Evolutionary conservation across 2,113 vertebrate genomes (phyloP).

Genomic region (Bombycilla garrulus): DNA sequence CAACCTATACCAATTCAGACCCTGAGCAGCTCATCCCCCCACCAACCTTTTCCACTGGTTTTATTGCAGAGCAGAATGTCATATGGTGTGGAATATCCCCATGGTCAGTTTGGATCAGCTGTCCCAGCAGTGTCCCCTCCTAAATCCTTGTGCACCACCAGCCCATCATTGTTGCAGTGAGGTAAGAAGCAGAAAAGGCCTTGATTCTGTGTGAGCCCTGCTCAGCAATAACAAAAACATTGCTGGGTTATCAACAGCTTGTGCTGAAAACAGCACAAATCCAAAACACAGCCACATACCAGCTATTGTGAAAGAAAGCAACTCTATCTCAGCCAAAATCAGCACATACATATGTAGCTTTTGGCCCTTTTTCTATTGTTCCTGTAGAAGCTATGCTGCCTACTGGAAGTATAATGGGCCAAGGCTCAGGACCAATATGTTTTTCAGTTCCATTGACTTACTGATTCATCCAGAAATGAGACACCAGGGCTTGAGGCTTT

Average conservation of each 20-base stretch:
- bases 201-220: background rate
- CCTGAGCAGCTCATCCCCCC: background rate
- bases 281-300: rapidly evolving
- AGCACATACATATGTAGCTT: background rate
- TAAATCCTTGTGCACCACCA: background rate
- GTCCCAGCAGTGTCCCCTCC: background rate
- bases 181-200: background rate
- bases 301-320: background rate
- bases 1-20: background rate
- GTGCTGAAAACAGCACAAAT: background rate
- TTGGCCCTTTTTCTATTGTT: background rate
- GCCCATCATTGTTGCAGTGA: rapidly evolving
- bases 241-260: background rate
- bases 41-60: background rate
- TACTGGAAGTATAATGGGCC: background rate
- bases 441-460: background rate
- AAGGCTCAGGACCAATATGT: background rate
- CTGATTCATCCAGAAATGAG: background rate
- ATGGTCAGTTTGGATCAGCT: background rate
- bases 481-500: background rate
- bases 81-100: background rate
- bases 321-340: background rate
- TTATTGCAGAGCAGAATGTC: background rate
- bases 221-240: background rate
- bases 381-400: background rate